Evolutionary conservation across 2,797 vertebrate genomes (phyloP).

Genomic region (Acrocephalus scirpaceus): DNA sequence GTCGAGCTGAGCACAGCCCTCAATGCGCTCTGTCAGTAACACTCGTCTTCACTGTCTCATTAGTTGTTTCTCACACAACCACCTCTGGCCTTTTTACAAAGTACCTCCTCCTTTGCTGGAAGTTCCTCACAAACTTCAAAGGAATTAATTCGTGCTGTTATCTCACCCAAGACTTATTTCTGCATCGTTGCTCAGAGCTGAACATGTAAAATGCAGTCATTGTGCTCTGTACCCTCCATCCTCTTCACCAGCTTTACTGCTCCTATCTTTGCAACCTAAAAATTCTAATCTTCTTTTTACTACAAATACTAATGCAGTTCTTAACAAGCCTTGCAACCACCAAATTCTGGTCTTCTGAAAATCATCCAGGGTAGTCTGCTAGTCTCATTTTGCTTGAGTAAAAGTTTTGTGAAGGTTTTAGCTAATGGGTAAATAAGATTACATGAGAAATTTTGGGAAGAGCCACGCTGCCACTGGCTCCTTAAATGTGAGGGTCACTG

Average conservation of each 20-base stretch:
- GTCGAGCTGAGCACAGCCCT: background rate
- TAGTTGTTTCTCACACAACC: background rate
- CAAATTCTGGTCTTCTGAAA: background rate
- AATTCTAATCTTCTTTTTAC: background rate
- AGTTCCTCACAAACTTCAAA: background rate
- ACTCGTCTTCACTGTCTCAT: slow-evolving; percentile 7
- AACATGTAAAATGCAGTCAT: background rate
- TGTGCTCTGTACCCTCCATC: background rate
- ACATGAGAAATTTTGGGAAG: background rate
- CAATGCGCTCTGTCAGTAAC: background rate
- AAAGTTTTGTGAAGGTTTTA: background rate
- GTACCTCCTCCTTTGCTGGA: background rate
- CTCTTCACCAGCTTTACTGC: background rate
- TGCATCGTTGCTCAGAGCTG: background rate
- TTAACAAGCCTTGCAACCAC: background rate
- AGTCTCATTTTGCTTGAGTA: background rate
- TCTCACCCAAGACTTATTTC: background rate
- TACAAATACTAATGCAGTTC: background rate
- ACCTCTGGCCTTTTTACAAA: slow-evolving; percentile 9
- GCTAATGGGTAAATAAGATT: rapidly evolving
- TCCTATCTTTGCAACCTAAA: background rate
- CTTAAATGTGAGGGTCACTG: background rate
- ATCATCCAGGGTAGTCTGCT: background rate
- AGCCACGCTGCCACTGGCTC: background rate
- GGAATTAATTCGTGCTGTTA: background rate